A percentile compares a stretch with the other conserved stretches of the same genome.
Conservation (phyloP, 2,113 vertebrate genomes). For the Odontesthes bonariensis region DNA sequence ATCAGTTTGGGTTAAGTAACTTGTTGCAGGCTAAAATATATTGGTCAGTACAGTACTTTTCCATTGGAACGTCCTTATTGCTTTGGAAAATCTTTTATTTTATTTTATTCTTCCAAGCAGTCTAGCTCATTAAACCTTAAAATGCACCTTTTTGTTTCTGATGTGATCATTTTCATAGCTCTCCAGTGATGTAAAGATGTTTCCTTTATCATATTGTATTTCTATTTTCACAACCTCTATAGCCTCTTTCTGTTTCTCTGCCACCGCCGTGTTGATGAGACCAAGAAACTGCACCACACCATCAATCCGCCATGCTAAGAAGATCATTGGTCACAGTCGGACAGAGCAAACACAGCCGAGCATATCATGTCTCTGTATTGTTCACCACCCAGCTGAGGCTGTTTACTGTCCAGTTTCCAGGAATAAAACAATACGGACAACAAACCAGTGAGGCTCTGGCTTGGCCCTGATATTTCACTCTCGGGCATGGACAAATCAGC, state of each 20-base stretch:
- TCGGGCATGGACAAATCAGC: conserved; percentile 7
- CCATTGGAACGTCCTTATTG: no score
- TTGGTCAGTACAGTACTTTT: no score
- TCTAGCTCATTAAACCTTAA: no score
- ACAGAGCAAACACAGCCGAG: not conserved
- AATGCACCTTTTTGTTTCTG: no score
- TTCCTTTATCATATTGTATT: not conserved
- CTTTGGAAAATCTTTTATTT: no score
- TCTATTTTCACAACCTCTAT: not conserved
- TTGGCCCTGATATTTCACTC: conserved; percentile 15
- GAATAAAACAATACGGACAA: conserved; percentile 40
- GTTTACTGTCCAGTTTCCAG: conserved; percentile 34
- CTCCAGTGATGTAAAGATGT: not conserved
- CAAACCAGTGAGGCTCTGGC: conserved; percentile 16
- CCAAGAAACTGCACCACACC: conserved; percentile 4
- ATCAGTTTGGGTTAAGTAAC: no score
- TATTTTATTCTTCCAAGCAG: no score
- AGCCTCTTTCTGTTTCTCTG: not conserved
- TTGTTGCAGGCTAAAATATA: no score
- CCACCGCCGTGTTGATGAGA: not conserved
- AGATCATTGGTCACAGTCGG: not conserved
- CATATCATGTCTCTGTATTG: conserved; percentile 17
- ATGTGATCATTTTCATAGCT: no score
- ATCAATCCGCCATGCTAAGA: no score
- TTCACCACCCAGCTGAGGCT: conserved; percentile 29